These are phyloP conservation scores for Planococcus citri DNA, from an alignment of 1,140 invertebrate species.

Conservation along the genomic window DNA sequence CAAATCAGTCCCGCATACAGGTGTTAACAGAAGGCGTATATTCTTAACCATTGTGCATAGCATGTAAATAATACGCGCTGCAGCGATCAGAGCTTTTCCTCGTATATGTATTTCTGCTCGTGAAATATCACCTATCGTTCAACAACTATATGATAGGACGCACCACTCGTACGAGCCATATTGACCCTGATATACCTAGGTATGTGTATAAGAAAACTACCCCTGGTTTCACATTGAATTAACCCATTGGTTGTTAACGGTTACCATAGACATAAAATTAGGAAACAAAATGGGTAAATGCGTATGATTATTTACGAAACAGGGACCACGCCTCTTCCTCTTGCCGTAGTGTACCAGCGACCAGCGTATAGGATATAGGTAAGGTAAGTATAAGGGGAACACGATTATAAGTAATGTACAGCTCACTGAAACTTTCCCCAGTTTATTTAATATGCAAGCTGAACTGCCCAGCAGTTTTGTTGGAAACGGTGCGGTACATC, in stretches of 20 bases:
- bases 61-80: too few relatives aligned
- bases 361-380: too few relatives aligned
- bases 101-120: too few relatives aligned
- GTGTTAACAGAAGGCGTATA: not conserved
- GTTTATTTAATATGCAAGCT: not conserved
- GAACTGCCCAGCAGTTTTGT: not conserved
- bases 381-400: too few relatives aligned
- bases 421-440: not conserved
- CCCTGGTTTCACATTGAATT: not conserved
- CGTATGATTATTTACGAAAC: not conserved
- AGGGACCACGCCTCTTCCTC: not conserved
- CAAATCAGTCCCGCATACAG: not conserved
- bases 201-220: not conserved
- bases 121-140: too few relatives aligned
- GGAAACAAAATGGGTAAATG: not conserved
- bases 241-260: conserved; percentile 2
- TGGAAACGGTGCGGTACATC: not conserved
- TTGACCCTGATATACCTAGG: too few relatives aligned
- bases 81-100: too few relatives aligned
- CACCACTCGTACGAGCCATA: too few relatives aligned
- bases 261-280: conserved; percentile 3
- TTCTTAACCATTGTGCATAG: too few relatives aligned
- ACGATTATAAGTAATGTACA: not conserved
- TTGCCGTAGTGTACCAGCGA: not conserved
- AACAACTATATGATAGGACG: too few relatives aligned